These are phyloP conservation scores for Oncorhynchus kisutch DNA, from an alignment of 2,113 vertebrate genomes.

Conservation along the genomic window DNA sequence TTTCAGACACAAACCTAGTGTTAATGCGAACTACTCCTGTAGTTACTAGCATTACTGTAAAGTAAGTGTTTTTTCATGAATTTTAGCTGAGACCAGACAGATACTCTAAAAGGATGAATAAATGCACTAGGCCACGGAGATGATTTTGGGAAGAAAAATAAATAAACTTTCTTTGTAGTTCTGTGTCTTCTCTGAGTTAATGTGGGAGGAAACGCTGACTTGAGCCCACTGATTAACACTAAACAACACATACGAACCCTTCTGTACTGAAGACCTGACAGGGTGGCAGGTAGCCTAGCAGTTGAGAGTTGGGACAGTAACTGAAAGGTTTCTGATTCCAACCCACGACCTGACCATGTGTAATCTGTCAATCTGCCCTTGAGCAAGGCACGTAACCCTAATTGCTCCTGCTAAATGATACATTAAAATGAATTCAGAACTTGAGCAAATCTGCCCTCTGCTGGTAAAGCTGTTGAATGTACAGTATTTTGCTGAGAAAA, in stretches of 20 bases:
- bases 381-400: no score
- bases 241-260: background rate
- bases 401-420: no score
- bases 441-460: conserved; percentile 45
- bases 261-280: no score
- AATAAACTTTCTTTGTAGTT: conserved; percentile 47
- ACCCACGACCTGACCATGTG: no score
- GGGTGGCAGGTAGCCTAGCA: no score
- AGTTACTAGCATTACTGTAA: conserved; percentile 65
- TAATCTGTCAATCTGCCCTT: no score
- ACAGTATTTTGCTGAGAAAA: background rate
- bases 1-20: conserved; percentile 24
- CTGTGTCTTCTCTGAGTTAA: conserved; percentile 26
- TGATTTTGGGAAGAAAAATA: conserved; percentile 58
- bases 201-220: background rate
- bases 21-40: conserved; percentile 52
- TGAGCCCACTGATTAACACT: no score
- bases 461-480: conserved; percentile 7
- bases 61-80: conserved; percentile 24
- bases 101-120: conserved; percentile 25
- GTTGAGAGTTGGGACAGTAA: no score
- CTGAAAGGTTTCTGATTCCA: no score
- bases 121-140: conserved; percentile 61
- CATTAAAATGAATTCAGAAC: background rate
- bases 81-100: conserved; percentile 45